Evolutionary conservation across 2,113 vertebrate genomes (phyloP).

Genomic region (Thalassarche chlororhynchos): DNA sequence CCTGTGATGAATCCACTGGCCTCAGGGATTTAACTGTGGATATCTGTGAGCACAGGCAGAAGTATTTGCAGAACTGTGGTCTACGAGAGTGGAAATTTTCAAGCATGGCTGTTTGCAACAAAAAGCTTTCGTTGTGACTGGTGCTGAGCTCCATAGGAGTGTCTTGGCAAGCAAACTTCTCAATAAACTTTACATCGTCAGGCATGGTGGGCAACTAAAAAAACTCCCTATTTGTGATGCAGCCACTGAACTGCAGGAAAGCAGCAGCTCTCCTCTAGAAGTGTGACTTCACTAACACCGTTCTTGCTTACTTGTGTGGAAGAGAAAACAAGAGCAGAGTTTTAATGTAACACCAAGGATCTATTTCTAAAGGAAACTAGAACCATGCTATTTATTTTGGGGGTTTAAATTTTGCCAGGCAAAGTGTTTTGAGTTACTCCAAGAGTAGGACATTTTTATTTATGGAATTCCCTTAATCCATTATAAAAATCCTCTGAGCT

Average conservation of each 20-base stretch:
- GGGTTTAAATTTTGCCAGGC: not conserved
- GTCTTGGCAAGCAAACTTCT: not conserved
- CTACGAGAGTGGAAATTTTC: not conserved
- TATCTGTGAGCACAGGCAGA: not conserved
- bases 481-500: constrained; percentile 8
- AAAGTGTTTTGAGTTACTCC: not conserved
- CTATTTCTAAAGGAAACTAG: not conserved
- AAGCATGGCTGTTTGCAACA: not conserved
- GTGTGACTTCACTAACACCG: not conserved
- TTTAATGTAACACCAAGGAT: not conserved
- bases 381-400: not conserved
- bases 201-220: not conserved
- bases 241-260: not conserved
- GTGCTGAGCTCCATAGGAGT: not conserved
- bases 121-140: not conserved
- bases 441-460: not conserved
- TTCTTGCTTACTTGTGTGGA: not conserved
- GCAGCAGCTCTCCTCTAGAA: not conserved
- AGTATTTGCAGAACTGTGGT: not conserved
- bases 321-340: not conserved
- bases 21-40: not conserved
- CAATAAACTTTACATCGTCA: not conserved
- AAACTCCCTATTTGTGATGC: not conserved
- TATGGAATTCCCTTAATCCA: constrained; percentile 1
- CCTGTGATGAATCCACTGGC: not conserved